Evolutionary conservation across 1,140 invertebrate genomes (phyloP).

Genomic region (Mya arenaria): DNA sequence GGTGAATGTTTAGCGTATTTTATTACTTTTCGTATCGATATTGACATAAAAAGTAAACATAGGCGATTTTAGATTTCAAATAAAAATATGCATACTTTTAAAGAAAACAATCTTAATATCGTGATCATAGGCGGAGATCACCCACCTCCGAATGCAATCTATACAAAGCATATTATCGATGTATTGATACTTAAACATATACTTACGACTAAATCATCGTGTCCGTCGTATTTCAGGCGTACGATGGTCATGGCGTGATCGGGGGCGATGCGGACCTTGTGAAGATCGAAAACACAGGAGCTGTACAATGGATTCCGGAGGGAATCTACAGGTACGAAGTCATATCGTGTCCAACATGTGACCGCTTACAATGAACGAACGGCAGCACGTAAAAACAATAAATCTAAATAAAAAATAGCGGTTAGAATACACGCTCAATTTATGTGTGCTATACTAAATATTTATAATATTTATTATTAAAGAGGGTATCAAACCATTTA

Average conservation of each 20-base stretch:
- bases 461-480: too few relatives aligned
- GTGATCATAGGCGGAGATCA: background rate
- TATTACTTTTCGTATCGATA: too few relatives aligned
- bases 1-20: too few relatives aligned
- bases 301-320: background rate
- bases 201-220: background rate
- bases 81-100: background rate
- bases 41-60: background rate
- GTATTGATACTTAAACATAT: background rate
- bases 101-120: background rate
- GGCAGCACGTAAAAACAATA: too few relatives aligned
- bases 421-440: too few relatives aligned
- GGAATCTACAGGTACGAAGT: background rate
- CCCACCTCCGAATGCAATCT: background rate
- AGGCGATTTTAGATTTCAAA: background rate
- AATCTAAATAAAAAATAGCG: too few relatives aligned
- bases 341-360: too few relatives aligned
- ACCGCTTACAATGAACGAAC: too few relatives aligned
- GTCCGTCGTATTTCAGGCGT: background rate
- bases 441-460: too few relatives aligned
- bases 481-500: too few relatives aligned
- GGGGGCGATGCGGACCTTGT: background rate
- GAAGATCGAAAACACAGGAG: background rate
- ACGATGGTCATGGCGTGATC: background rate
- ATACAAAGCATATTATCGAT: background rate